Evolutionary conservation across 2,888 invertebrate genomes (phyloP).

Genomic region (Stenolophus ochropezus): DNA sequence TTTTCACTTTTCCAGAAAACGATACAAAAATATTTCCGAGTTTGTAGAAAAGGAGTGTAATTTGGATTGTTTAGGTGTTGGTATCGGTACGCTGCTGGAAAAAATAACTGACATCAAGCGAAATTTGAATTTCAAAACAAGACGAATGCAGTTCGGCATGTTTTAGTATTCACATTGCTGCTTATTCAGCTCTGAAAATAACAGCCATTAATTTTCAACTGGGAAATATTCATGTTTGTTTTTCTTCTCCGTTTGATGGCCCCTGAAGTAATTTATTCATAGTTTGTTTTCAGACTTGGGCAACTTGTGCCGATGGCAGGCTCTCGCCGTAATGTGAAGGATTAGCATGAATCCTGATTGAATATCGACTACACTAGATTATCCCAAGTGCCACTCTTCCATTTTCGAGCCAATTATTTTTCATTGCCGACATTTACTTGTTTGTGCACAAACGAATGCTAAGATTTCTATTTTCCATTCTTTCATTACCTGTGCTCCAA

Average conservation of each 20-base stretch:
- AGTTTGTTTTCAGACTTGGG: constrained; percentile 39
- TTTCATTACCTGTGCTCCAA: not conserved
- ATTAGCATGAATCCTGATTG: constrained; percentile 2
- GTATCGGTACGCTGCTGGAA: no score
- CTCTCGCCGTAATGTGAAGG: constrained; percentile 2
- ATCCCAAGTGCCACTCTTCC: not conserved
- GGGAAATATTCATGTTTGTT: constrained; percentile 49
- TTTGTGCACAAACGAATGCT: not conserved
- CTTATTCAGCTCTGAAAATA: constrained; percentile 39
- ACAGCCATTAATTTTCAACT: constrained; percentile 46
- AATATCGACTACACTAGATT: not conserved
- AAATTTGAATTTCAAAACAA: constrained; percentile 35
- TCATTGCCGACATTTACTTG: not conserved
- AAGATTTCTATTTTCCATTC: not conserved
- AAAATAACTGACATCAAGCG: constrained; percentile 28
- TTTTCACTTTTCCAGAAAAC: no score
- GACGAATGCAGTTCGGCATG: constrained; percentile 32
- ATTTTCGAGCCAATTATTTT: not conserved
- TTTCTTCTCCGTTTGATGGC: constrained; percentile 34
- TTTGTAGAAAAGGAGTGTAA: no score
- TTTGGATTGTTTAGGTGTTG: no score
- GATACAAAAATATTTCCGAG: no score
- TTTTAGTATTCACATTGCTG: constrained; percentile 24
- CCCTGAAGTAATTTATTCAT: constrained; percentile 46
- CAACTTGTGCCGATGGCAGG: constrained; percentile 11